Evolutionary conservation across 2,888 invertebrate species (phyloP), one percentile per base, ranked within the genome.

Genomic region (Agrilus biguttatus): DNA sequence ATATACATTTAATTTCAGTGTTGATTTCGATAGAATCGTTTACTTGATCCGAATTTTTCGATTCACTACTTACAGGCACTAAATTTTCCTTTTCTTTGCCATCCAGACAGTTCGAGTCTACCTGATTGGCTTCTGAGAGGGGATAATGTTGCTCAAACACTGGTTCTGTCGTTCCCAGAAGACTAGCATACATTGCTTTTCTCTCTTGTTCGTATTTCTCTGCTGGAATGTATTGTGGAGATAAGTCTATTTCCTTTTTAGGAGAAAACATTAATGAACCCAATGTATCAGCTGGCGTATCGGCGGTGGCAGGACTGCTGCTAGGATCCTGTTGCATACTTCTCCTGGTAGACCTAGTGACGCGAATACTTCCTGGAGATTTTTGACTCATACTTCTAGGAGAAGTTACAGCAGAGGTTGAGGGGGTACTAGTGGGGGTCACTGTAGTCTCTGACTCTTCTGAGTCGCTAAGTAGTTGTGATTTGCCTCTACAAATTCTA

Each of bases 401-500:
- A 51, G 60, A 74, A 62, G 58, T 74, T 45, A 50, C 46, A 14
- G 51, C 43, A 62, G 59, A 65, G 33, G 62, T 74, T 53, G 63
- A 70, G 63, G 65, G 73, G 62, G 68, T 73, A 68, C 67, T 72
- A 67, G 69, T 73, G 66, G 70, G 71, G 65, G 68, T 77, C 14
- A 62, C 61, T 6, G 64, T 63, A 45, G 60, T 63, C 49, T 67
- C 66, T 1, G 65, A 63, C 45, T 67, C 66, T 47, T 66, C 65
- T 12, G 62, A 61, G 51, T 66, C 68, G 50, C 66, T 71, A n/a
- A 73, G 57, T 44, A 73, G 51, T 49, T 70, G 67, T 10, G 72
- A 71, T 45, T 76, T 77, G 12, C 76, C 81, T 67, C 88, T 84
- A 51, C 87, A 88, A 73, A 90, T 90, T 67, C 89, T 75, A 49